Percentiles rank a stretch among this genome's conserved stretches.
These are phyloP conservation scores for Sebastes vulpes DNA, from an alignment of 2,797 vertebrate genomes.

Conservation along the genomic window DNA sequence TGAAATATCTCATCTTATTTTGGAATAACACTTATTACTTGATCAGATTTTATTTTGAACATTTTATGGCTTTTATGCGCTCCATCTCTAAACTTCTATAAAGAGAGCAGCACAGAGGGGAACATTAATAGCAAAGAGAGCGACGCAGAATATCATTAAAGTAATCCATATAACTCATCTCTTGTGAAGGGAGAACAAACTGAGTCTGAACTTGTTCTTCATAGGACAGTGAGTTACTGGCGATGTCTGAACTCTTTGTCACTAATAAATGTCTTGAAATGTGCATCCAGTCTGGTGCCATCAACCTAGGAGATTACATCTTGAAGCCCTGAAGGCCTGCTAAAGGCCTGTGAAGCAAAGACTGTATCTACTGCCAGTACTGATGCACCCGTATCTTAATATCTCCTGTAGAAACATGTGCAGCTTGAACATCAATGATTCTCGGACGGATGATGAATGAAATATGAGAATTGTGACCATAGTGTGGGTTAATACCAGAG, in stretches of 20 bases:
- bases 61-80: not conserved
- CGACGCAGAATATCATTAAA: not conserved
- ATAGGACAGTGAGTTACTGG: not conserved
- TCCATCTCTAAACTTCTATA: not conserved
- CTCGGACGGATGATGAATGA: slow-evolving; percentile 33
- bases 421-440: slow-evolving; percentile 14
- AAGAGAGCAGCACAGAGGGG: not conserved
- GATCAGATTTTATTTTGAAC: not conserved
- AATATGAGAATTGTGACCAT: slow-evolving; percentile 11
- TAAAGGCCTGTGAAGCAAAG: not conserved
- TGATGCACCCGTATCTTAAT: not conserved
- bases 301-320: not conserved
- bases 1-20: not conserved
- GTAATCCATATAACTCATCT: slow-evolving; percentile 1
- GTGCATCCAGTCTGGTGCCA: not conserved
- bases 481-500: slow-evolving; percentile 16
- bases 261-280: slow-evolving; percentile 3
- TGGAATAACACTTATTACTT: not conserved
- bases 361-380: not conserved
- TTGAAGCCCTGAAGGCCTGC: not conserved
- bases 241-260: not conserved
- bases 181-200: not conserved
- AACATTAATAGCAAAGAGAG: not conserved
- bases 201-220: slow-evolving; percentile 1
- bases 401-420: not conserved